phyloP scores from a whole-genome alignment of 1,140 invertebrate species.

The Cyrtorhinus lividipennis region DNA sequence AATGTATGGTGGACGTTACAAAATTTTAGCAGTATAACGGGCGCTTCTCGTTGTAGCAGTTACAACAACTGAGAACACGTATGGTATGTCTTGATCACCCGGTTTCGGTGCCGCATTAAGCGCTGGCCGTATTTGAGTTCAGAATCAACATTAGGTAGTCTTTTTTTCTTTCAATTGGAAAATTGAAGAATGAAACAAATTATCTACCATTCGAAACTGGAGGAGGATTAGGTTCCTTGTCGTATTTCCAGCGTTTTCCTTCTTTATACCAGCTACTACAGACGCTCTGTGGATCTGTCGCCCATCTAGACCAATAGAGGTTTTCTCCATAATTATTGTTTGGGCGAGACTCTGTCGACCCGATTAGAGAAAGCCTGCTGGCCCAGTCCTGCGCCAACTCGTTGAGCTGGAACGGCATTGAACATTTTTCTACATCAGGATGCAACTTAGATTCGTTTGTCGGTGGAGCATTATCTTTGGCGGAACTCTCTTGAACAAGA shows the following conservation, averaged over 20 bases:
- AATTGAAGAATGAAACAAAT: too few relatives aligned
- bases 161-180: too few relatives aligned
- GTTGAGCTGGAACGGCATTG: neutral
- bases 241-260: constrained; percentile 39
- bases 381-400: neutral
- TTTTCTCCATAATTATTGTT: constrained; percentile 45
- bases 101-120: too few relatives aligned
- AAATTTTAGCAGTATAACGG: too few relatives aligned
- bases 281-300: constrained; percentile 44
- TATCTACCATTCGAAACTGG: too few relatives aligned
- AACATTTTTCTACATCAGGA: neutral
- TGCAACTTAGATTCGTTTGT: neutral
- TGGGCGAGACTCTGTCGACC: constrained; percentile 26
- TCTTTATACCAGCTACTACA: constrained; percentile 53
- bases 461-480: neutral
- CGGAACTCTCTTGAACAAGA: neutral
- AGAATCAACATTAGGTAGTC: too few relatives aligned
- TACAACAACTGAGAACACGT: too few relatives aligned
- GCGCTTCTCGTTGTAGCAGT: too few relatives aligned
- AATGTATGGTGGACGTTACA: too few relatives aligned
- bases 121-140: too few relatives aligned
- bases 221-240: constrained; percentile 34
- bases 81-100: too few relatives aligned
- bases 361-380: neutral
- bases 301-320: constrained; percentile 48